Evolutionary conservation across 2,888 invertebrate species (phyloP).

Genomic region (Tuberolachnus salignus): DNA sequence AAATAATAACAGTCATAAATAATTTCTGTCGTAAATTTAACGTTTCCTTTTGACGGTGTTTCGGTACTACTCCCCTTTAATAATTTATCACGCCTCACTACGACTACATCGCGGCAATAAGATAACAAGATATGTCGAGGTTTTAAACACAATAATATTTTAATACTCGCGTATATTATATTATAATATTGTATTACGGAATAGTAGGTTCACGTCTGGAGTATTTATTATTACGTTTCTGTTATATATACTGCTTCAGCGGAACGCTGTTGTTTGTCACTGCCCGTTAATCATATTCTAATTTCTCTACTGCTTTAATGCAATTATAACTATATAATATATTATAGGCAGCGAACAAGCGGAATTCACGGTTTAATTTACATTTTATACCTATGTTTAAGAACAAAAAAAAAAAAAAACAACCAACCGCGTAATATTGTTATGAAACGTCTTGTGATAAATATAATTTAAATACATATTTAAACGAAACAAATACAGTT

Average conservation of each 20-base stretch:
- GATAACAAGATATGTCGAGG: conserved; percentile 14
- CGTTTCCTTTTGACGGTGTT: background rate
- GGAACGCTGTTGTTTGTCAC: background rate
- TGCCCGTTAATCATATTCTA: conserved; percentile 27
- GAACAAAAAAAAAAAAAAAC: too few relatives aligned
- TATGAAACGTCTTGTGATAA: too few relatives aligned
- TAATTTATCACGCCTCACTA: conserved; percentile 24
- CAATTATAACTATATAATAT: conserved; percentile 11
- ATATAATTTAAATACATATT: too few relatives aligned
- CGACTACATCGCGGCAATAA: background rate
- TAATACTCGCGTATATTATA: conserved; percentile 11
- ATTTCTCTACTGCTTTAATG: conserved; percentile 1
- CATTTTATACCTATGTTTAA: too few relatives aligned
- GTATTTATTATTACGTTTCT: conserved; percentile 14
- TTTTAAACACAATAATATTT: conserved; percentile 23
- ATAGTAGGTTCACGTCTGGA: conserved; percentile 28
- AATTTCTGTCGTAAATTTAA: conserved; percentile 13
- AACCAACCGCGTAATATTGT: too few relatives aligned
- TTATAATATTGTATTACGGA: background rate
- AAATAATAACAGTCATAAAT: background rate
- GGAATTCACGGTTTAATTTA: conserved; percentile 27
- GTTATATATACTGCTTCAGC: background rate
- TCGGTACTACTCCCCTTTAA: background rate
- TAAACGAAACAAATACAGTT: conserved; percentile 3
- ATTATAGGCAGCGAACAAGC: background rate